Evolutionary conservation across 2,113 vertebrate species (phyloP), one percentile per base, ranked within the genome.

Genomic region (Nerophis ophidion): DNA sequence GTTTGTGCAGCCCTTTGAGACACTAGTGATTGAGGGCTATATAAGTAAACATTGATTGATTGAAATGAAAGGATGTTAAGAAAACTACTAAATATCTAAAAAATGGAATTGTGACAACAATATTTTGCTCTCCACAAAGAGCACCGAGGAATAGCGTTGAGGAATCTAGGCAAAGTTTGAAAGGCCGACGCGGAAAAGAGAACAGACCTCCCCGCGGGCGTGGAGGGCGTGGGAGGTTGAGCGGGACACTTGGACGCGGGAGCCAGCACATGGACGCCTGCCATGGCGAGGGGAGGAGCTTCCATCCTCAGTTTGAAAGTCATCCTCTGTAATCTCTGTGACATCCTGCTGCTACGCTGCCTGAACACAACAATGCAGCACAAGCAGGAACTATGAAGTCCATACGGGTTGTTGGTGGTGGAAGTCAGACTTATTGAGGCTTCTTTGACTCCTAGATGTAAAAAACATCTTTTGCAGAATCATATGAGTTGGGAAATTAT

Each of bases 281-380:
- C 64, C 67, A 75, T 70, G 65, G 70, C 63, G 66, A 75, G 73
- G 66, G 73, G 73, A 26, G 69, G 72, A 58, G 33, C 55, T 19
- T 66, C 47, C 60, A 64, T 68, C 71, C 65, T 64, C 61, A 63
- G 60, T 70, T 45, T 74, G 68, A 75, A 68, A 70, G 72, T 74
- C 36, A 64, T 74, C 63, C 71, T 80, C 59, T 63, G 69, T 81
- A 85, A 82, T 83, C 84, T 80, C 74, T 51, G 60, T 26, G 73
- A 69, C 63, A 35, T 71, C 83, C 77, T 1, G 77, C 75, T 70
- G 79, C 71, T 71, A 60, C 14, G 59, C 61, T 75, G 66, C 69
- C 67, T 63, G 72, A 65, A 70, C 59, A 61, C 46, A 74, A 73
- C 69, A 63, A 77, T 64, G 61, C 38, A 16, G 71, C 52, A 69